These are phyloP conservation scores for Labroides dimidiatus DNA, from an alignment of 2,797 vertebrate species.

Conservation along the genomic window DNA sequence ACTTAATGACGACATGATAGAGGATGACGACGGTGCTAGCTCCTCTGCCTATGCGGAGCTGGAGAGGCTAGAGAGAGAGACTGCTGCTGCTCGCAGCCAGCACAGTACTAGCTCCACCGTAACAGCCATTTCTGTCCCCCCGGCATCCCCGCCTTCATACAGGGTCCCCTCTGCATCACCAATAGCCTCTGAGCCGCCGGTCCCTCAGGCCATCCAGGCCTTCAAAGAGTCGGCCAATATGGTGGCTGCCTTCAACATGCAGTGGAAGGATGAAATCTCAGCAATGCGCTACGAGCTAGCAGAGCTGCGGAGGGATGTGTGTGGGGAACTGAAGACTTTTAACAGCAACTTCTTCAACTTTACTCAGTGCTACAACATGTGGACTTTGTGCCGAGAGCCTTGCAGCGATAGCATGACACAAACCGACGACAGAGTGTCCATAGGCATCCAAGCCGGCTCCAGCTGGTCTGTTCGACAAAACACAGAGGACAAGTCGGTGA, in stretches of 20 bases:
- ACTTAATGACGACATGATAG: constrained; percentile 89
- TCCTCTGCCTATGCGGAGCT: constrained; percentile 88
- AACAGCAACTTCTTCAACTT: constrained; percentile 91
- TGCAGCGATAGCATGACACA: constrained; percentile 81
- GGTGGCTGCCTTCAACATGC: constrained; percentile 88
- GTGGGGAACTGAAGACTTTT: constrained; percentile 87
- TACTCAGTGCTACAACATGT: constrained; percentile 90
- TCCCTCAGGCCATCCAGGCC: constrained; percentile 87
- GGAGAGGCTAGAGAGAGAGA: constrained; percentile 85
- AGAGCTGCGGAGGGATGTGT: constrained; percentile 86
- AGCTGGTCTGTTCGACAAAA: constrained; percentile 83
- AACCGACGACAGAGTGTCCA: constrained; percentile 83
- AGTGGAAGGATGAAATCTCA: constrained; percentile 89
- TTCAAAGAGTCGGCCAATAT: constrained; percentile 89
- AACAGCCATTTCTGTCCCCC: constrained; percentile 87
- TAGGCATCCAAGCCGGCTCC: constrained; percentile 85
- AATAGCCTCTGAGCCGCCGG: constrained; percentile 77
- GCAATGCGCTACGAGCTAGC: constrained; percentile 89
- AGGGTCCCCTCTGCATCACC: constrained; percentile 76
- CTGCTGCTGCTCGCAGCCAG: constrained; percentile 85
- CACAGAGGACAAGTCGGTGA: constrained; percentile 86
- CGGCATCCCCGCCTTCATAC: constrained; percentile 83
- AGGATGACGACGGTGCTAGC: constrained; percentile 88
- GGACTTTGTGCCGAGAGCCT: constrained; percentile 86
- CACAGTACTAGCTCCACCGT: constrained; percentile 90